phyloP scores from a whole-genome alignment of 2,888 invertebrate species.

The Caenorhabditis sp. region DNA sequence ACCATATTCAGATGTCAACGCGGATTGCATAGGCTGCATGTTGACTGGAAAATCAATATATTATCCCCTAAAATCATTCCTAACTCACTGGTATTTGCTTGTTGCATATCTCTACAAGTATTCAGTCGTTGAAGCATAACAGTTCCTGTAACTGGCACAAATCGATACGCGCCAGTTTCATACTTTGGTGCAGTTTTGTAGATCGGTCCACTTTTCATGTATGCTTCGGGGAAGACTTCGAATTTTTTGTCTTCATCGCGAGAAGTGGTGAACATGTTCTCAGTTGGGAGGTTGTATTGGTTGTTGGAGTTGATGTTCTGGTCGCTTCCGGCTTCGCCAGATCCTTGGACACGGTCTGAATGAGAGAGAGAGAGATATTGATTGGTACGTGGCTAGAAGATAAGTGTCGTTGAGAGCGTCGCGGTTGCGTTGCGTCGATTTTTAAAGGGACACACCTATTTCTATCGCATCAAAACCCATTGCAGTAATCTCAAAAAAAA shows the following conservation, averaged over 20 bases:
- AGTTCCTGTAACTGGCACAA: slow-evolving; percentile 64
- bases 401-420: too few species aligned
- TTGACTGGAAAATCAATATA: slow-evolving; percentile 55
- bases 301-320: slow-evolving; percentile 52
- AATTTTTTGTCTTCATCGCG: slow-evolving; percentile 68
- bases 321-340: slow-evolving; percentile 63
- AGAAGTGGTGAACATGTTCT: slow-evolving; percentile 69
- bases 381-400: too few species aligned
- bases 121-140: slow-evolving; percentile 62
- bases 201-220: slow-evolving; percentile 67
- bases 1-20: slow-evolving; percentile 58
- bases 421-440: too few species aligned
- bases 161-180: slow-evolving; percentile 60
- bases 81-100: slow-evolving; percentile 35
- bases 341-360: slow-evolving; percentile 64
- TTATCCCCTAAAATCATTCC: too few species aligned
- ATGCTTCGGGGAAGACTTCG: slow-evolving; percentile 68
- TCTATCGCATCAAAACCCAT: too few species aligned
- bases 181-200: slow-evolving; percentile 63
- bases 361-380: background rate
- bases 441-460: too few species aligned
- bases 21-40: slow-evolving; percentile 62
- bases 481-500: too few species aligned
- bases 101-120: slow-evolving; percentile 60
- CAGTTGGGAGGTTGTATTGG: slow-evolving; percentile 57